phyloP scores from a whole-genome alignment of 2,113 vertebrate genomes.

The Psilopsiagon aurifrons region DNA sequence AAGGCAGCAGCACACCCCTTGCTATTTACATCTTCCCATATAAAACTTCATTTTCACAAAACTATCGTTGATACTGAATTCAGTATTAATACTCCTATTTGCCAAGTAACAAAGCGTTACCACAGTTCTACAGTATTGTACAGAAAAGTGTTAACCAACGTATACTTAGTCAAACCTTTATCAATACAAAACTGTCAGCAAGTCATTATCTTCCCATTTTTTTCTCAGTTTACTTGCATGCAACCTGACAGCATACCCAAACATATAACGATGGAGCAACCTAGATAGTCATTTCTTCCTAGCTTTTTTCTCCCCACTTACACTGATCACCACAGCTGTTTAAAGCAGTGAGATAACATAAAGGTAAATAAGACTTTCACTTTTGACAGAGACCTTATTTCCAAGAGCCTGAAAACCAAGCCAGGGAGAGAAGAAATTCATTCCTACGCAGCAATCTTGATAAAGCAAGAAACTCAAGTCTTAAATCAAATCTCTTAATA shows the following conservation, averaged over 20 bases:
- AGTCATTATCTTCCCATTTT: neutral
- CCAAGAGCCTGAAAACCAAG: neutral
- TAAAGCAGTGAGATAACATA: neutral
- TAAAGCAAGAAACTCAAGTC: neutral
- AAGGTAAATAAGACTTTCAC: neutral
- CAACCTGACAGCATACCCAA: neutral
- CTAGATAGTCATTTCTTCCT: neutral
- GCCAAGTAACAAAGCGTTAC: neutral
- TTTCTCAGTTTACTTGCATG: neutral
- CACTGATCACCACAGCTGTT: neutral
- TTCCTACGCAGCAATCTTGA: accelerated
- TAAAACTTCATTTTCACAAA: neutral
- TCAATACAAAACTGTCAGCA: neutral
- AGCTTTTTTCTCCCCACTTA: neutral
- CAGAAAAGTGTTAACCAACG: neutral
- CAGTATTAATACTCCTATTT: neutral
- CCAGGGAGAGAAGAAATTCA: neutral
- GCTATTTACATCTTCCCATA: neutral
- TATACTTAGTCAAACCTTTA: neutral
- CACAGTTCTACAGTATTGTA: neutral
- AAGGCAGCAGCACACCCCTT: neutral
- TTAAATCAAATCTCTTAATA: neutral
- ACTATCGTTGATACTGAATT: neutral
- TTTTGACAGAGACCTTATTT: neutral
- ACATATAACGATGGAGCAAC: neutral